Base-by-base conservation (phyloP, 2,888 invertebrate genomes). In the Orthonychiurus folsomi region DNA sequence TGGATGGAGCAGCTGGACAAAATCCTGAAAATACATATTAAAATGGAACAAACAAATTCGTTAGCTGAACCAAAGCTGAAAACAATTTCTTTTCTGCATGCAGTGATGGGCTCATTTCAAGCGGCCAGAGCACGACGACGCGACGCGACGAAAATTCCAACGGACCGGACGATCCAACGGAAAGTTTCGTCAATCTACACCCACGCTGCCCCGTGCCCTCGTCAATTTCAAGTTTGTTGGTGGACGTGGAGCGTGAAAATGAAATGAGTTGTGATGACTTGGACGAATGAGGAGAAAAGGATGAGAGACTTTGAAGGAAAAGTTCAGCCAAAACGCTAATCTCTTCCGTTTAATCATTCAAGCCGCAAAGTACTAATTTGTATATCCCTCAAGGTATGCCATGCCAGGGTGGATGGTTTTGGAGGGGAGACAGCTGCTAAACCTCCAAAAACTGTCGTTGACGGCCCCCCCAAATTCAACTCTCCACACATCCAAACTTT, bases 1-100 rank as follows among this genome's bases (percentile, higher is more conserved):
- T 61, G 53, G 9, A 69, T 66, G 26, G 63, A 65, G 47, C 67
- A 66, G 48, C 60, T 64, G 50, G 69, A 65, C 28, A 69, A 37
- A 57, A 69, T 67, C 59, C 69, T 69, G 27, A 26, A 37, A 37
- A 37, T n/a, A n/a, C n/a, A n/a, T n/a, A n/a, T n/a, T n/a, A n/a
- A n/a, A n/a, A n/a, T n/a, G n/a, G n/a, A 37, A 37, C 9, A 15
- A 37, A 37, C 5, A 15, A 37, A 15, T 37, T 37, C 15, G 15
- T 9, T 9, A 37, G 37, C 15, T 37, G 37, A 15, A 37, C 37
- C 5, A 5, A 37, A 9, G 5, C 37, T 37, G 9, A 37, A 37
- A 37, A 37, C 37, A 9, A 37, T 37, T 37, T 37, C 37, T 37
- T 37, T 37, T 15, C 37, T 15, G n/a, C n/a, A n/a, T n/a, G n/a